Evolutionary conservation across 2,888 invertebrate genomes (phyloP), one percentile per base, ranked within the genome.

Genomic region (Trachelus tabidus): DNA sequence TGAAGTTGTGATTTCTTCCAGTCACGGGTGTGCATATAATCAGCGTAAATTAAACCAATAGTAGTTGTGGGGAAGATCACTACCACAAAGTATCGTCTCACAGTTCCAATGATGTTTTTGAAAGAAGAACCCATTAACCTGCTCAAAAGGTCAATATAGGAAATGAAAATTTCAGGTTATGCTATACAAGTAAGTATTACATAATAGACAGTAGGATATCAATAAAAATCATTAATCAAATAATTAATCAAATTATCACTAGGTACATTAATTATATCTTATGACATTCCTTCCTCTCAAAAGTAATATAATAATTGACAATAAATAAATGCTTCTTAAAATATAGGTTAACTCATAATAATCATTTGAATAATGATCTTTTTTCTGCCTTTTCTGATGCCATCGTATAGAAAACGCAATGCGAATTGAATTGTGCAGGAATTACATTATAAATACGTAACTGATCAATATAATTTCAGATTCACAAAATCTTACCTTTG

Each of bases 11-110:
- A 88, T 71, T 89, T 89, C 89, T 97, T 97, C 95, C 96, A 97
- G 92, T 93, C 92, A 84, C 93, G 94, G 0, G 97, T 97, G 85
- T 94, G 94, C 77, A 92, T 93, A 93, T 94, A 95, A 90, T 97
- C 97, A 9, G 94, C 93, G 92, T 93, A 96, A 87, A 97, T 96
- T 3, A 93, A 87, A 34, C 92, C 87, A 37, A 89, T 91, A 78
- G 94, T 89, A 82, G 95, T 82, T 68, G 94, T 92, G 30, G 97
- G 97, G 88, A 96, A 94, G 79, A 94, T 87, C 81, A 95, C 94
- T 85, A 95, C 95, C 85, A 94, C 92, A 83, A 94, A 92, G 92
- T 97, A 96, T 89, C 94, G 94, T 84, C 92, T 93, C 79, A 95
- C 89, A 83, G 94, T 91, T 78, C 82, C 85, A 78, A 88, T 87